Conservation (phyloP, 1,140 invertebrate genomes). For the Trichonephila clavata region DNA sequence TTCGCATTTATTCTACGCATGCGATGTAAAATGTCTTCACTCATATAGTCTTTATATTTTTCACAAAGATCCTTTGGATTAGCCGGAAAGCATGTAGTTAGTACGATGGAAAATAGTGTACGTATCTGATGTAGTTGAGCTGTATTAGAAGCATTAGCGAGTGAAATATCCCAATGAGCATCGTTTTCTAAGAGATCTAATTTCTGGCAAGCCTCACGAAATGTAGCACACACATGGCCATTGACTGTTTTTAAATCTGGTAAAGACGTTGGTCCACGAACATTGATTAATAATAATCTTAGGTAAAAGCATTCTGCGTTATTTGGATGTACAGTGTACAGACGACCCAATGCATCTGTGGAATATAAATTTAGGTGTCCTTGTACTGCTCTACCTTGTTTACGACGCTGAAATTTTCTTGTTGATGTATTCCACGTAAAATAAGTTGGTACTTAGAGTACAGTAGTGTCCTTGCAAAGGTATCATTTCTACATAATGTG, state of each 20-base stretch:
- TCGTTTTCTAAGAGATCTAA: constrained; percentile 80
- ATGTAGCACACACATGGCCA: constrained; percentile 52
- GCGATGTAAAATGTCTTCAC: constrained; percentile 72
- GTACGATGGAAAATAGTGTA: constrained; percentile 79
- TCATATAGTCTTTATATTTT: constrained; percentile 26
- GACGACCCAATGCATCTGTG: too few species aligned
- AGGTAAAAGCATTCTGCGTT: too few species aligned
- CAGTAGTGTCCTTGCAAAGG: too few species aligned
- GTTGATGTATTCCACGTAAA: too few species aligned
- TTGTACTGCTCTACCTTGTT: too few species aligned
- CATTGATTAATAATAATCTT: too few species aligned
- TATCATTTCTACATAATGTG: too few species aligned
- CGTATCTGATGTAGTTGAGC: constrained; percentile 61
- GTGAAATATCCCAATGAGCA: constrained; percentile 69
- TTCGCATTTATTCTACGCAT: constrained; percentile 38
- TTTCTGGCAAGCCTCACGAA: constrained; percentile 79
- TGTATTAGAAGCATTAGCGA: constrained; percentile 64
- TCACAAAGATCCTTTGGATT: neutral
- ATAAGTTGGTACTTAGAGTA: neutral
- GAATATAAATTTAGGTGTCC: too few species aligned
- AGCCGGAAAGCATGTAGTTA: constrained; percentile 50
- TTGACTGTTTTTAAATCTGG: constrained; percentile 68
- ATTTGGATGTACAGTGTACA: too few species aligned
- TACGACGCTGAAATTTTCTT: too few species aligned
- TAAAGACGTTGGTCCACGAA: too few species aligned